These are phyloP conservation scores for Scaptomyza hsui DNA, from an alignment of 1,140 invertebrate species.

Conservation along the genomic window DNA sequence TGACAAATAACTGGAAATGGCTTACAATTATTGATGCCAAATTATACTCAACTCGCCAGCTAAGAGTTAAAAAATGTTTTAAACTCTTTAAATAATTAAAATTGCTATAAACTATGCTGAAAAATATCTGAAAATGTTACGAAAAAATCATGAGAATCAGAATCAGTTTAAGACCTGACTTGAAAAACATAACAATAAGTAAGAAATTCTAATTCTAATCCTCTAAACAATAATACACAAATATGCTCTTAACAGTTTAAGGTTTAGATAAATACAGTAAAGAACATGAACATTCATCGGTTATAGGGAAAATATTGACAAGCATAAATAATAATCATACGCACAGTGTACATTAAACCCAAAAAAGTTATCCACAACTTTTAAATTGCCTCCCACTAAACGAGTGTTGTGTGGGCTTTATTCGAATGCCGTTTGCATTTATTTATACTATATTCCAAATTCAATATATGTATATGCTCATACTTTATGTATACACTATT, in stretches of 20 bases:
- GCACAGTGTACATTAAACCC: too few species aligned
- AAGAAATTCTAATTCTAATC: too few species aligned
- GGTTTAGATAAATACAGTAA: too few species aligned
- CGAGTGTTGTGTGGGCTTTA: slow-evolving; percentile 14
- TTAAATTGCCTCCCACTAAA: slow-evolving; percentile 16
- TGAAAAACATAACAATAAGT: too few species aligned
- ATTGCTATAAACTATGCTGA: too few species aligned
- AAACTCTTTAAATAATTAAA: too few species aligned
- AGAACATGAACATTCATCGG: too few species aligned
- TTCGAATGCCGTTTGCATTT: slow-evolving; percentile 20
- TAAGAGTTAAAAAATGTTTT: not conserved
- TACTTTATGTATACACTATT: not conserved
- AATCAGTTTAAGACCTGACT: too few species aligned
- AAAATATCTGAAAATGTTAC: too few species aligned
- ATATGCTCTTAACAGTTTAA: too few species aligned
- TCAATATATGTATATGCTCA: not conserved
- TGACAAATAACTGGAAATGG: not conserved
- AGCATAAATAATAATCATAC: slow-evolving; percentile 25
- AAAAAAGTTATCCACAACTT: not conserved
- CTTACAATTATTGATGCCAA: not conserved
- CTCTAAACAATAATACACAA: too few species aligned
- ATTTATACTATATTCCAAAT: slow-evolving; percentile 16
- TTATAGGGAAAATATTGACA: not conserved
- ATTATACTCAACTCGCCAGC: not conserved
- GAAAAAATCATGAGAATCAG: too few species aligned